Evolutionary conservation across 2,888 invertebrate species (phyloP).

Genomic region (Catocala nupta): DNA sequence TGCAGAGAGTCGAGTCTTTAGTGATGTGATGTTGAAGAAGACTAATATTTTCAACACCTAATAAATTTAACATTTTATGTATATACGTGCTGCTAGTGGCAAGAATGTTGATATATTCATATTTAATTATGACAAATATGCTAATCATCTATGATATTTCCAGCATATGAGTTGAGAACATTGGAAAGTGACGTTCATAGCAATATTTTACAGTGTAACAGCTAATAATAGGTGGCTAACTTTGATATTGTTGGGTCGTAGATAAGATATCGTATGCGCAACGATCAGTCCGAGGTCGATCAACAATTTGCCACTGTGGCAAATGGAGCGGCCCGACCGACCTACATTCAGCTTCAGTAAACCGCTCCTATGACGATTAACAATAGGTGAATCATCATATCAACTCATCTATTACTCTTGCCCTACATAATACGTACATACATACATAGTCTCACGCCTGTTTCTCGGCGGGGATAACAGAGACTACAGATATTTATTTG

Average conservation of each 20-base stretch:
- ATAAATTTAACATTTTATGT: constrained; percentile 20
- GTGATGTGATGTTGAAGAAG: constrained; percentile 47
- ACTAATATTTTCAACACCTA: constrained; percentile 39
- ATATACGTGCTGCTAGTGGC: constrained; percentile 2
- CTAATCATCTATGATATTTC: background rate
- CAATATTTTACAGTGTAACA: constrained; percentile 17
- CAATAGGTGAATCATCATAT: constrained; percentile 78
- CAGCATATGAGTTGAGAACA: no score
- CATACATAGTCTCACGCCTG: no score
- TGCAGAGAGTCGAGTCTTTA: constrained; percentile 55
- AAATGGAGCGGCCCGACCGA: constrained; percentile 84
- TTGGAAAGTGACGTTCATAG: background rate
- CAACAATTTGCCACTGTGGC: constrained; percentile 82
- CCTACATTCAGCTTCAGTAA: constrained; percentile 79
- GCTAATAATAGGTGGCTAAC: constrained; percentile 51
- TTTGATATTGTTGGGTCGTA: constrained; percentile 49
- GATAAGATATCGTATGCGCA: constrained; percentile 81
- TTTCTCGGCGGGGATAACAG: no score
- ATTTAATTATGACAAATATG: constrained; percentile 4
- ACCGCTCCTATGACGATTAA: constrained; percentile 81
- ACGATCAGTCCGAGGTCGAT: constrained; percentile 80
- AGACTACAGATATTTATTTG: no score
- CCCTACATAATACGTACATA: constrained; percentile 54
- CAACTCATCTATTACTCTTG: constrained; percentile 68
- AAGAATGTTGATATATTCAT: constrained; percentile 1